These are phyloP conservation scores for Aeoliscus strigatus DNA, from an alignment of 2,797 vertebrate species.

Conservation along the genomic window DNA sequence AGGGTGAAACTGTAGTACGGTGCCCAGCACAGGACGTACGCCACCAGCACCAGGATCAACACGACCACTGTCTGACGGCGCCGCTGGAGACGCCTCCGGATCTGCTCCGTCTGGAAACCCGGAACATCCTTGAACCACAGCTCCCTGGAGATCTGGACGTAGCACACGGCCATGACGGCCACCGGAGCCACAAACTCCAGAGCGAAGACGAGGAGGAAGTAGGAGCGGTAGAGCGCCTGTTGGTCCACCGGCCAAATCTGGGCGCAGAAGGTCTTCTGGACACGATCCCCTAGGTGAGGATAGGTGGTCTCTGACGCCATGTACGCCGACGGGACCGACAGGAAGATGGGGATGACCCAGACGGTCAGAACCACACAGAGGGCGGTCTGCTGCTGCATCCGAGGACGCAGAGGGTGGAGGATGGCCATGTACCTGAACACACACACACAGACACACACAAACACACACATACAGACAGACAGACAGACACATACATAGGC, in stretches of 20 bases:
- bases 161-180: conserved; percentile 87
- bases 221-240: conserved; percentile 88
- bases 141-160: conserved; percentile 84
- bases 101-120: conserved; percentile 93
- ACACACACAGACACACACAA: conserved; percentile 29
- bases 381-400: conserved; percentile 94
- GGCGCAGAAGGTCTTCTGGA: conserved; percentile 91
- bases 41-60: conserved; percentile 84
- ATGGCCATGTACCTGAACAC: conserved; percentile 89
- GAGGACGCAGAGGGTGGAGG: conserved; percentile 90
- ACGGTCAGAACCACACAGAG: conserved; percentile 84
- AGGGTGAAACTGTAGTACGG: conserved; percentile 90
- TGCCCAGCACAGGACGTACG: conserved; percentile 94
- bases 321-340: conserved; percentile 93
- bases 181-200: conserved; percentile 90
- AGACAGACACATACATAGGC: too few species aligned
- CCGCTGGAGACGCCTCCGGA: conserved; percentile 82
- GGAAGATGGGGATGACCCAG: conserved; percentile 87
- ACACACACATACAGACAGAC: too few species aligned
- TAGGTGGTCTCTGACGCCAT: conserved; percentile 86
- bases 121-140: conserved; percentile 97
- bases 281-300: conserved; percentile 71
- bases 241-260: conserved; percentile 95
- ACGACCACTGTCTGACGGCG: conserved; percentile 88
- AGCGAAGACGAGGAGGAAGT: conserved; percentile 90